These are phyloP conservation scores for Antechinus flavipes DNA, from an alignment of 2,113 vertebrate genomes.

Conservation along the genomic window DNA sequence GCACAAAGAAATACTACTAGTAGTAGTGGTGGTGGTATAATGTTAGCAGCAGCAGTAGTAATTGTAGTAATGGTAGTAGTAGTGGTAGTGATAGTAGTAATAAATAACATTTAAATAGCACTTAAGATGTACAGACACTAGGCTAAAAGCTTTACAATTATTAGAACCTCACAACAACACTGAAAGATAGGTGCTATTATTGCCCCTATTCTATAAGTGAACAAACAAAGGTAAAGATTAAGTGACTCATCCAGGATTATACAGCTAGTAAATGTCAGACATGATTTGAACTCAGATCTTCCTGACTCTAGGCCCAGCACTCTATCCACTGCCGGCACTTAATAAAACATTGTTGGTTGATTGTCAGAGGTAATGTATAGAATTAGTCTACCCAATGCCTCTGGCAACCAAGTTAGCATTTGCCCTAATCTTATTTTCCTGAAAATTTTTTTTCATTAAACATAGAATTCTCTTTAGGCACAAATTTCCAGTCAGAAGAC, in stretches of 20 bases:
- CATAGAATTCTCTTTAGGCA: slow-evolving; percentile 27
- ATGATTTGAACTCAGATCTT: slow-evolving; percentile 15
- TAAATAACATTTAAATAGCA: neutral
- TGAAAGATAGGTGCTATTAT: neutral
- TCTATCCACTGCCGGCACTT: slow-evolving; percentile 43
- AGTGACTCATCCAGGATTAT: neutral
- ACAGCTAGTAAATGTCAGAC: neutral
- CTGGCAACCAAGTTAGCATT: neutral
- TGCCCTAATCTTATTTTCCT: neutral
- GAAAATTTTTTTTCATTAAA: slow-evolving; percentile 29
- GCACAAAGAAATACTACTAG: neutral
- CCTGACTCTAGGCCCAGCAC: slow-evolving; percentile 12
- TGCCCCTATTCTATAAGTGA: neutral
- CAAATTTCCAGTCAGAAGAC: slow-evolving; percentile 25
- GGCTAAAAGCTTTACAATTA: neutral
- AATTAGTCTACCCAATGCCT: neutral
- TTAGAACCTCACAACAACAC: neutral
- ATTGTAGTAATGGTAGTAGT: neutral
- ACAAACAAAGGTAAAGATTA: neutral
- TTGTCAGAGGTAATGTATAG: neutral
- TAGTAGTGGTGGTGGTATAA: too few relatives aligned
- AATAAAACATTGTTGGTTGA: neutral
- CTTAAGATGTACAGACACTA: neutral
- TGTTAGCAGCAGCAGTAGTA: too few relatives aligned
- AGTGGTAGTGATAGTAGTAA: neutral